Percentiles rank a stretch among this genome's conserved stretches.
These are phyloP conservation scores for Amiota communis DNA, from an alignment of 2,888 invertebrate genomes.

Conservation along the genomic window DNA sequence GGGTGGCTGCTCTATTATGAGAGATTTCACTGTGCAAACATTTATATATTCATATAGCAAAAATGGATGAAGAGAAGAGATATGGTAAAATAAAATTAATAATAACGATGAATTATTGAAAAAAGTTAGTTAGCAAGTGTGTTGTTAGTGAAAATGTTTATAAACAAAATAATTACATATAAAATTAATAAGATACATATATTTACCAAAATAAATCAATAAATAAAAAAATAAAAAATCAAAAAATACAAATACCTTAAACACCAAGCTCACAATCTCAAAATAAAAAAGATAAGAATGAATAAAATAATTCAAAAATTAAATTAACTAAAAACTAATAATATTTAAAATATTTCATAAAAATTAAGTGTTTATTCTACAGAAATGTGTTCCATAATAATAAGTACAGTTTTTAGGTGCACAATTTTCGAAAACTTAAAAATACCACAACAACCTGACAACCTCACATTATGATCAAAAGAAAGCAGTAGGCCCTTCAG, in stretches of 20 bases:
- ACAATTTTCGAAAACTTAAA: too few species aligned
- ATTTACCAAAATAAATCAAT: not conserved
- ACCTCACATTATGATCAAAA: too few species aligned
- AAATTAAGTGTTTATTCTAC: too few species aligned
- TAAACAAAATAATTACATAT: not conserved
- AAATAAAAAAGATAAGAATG: not conserved
- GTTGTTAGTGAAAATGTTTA: slow-evolving; percentile 5
- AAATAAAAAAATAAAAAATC: too few species aligned
- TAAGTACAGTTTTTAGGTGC: too few species aligned
- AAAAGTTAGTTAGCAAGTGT: slow-evolving; percentile 25
- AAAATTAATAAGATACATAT: not conserved
- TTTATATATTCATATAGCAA: too few species aligned
- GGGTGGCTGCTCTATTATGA: not conserved
- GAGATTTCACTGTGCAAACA: not conserved
- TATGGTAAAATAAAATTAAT: too few species aligned
- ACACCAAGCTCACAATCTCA: not conserved
- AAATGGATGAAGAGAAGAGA: too few species aligned
- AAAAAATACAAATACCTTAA: too few species aligned
- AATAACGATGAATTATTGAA: not conserved
- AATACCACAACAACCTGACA: too few species aligned
- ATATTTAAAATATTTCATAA: slow-evolving; percentile 28
- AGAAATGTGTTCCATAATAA: too few species aligned
- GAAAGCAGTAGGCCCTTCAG: too few species aligned
- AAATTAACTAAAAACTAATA: slow-evolving; percentile 32
- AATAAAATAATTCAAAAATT: slow-evolving; percentile 25